Conservation (phyloP, 1,140 invertebrate genomes). For the Ceratitis capitata region DNA sequence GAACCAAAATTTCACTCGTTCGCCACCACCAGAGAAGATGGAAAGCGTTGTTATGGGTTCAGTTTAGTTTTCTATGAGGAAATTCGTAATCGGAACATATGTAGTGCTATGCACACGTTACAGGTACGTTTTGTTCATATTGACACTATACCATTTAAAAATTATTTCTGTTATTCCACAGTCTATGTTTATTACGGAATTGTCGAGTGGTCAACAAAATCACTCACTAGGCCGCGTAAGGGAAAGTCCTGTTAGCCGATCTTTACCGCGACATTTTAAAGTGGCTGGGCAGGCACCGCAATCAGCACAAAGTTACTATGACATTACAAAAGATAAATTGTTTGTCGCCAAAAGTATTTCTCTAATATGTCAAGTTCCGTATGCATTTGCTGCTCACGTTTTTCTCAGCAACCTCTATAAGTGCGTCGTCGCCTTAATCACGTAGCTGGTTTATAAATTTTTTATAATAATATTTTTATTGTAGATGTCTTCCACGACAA, state of each 20-base stretch:
- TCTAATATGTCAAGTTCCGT: conserved; percentile 89
- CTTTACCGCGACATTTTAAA: conserved; percentile 88
- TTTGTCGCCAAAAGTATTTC: conserved; percentile 95
- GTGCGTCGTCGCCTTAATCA: conserved; percentile 67
- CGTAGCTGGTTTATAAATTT: not conserved
- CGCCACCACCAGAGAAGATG: conserved; percentile 96
- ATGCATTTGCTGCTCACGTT: conserved; percentile 83
- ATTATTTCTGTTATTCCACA: conserved; percentile 60
- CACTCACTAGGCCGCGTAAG: conserved; percentile 71
- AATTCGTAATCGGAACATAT: conserved; percentile 90
- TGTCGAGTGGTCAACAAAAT: conserved; percentile 81
- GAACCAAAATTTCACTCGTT: conserved; percentile 95
- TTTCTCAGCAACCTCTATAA: conserved; percentile 89
- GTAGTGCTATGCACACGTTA: conserved; percentile 92
- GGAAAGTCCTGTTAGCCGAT: conserved; percentile 74
- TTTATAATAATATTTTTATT: not conserved
- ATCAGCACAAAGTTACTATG: conserved; percentile 86
- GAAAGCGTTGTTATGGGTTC: conserved; percentile 91
- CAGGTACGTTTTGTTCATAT: conserved; percentile 70
- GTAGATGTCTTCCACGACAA: conserved; percentile 78
- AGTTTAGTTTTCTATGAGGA: conserved; percentile 96
- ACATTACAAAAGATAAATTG: conserved; percentile 91
- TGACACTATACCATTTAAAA: not conserved
- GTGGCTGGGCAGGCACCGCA: conserved; percentile 78
- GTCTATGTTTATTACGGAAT: conserved; percentile 91